Conservation (phyloP, 30 jellyfish, hydroid and myxozoan genomes). For the Rhopilema esculentum region DNA sequence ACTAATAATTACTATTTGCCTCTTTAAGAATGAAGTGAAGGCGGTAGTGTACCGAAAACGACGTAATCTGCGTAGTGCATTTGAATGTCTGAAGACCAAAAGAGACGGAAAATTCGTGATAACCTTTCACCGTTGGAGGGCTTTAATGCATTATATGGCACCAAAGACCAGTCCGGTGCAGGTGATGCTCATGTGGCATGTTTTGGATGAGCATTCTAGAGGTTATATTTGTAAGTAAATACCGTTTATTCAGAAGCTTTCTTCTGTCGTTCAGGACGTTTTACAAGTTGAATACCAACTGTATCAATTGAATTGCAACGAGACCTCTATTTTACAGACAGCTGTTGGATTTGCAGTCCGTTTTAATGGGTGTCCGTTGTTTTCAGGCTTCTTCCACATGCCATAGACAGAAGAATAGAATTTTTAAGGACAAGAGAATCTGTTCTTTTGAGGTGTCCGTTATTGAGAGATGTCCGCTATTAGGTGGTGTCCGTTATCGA, state of each 20-base stretch:
- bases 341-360: no score
- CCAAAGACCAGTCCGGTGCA: conserved; percentile 97
- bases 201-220: conserved; percentile 78
- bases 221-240: conserved; percentile 68
- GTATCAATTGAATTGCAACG: no score
- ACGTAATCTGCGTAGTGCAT: conserved; percentile 92
- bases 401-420: no score
- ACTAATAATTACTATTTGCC: neutral
- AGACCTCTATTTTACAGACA: no score
- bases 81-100: conserved; percentile 79
- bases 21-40: conserved; percentile 88
- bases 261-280: neutral
- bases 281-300: no score
- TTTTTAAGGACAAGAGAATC: no score
- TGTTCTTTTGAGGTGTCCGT: no score
- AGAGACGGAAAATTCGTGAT: conserved; percentile 80
- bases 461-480: no score
- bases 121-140: conserved; percentile 93
- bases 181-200: conserved; percentile 91
- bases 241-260: neutral
- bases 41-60: conserved; percentile 95
- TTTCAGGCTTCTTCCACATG: no score
- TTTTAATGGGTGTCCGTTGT: no score
- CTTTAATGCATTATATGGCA: conserved; percentile 83
- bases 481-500: no score